phyloP scores from a whole-genome alignment of 2,888 invertebrate species.

The Polyploca ridens region DNA sequence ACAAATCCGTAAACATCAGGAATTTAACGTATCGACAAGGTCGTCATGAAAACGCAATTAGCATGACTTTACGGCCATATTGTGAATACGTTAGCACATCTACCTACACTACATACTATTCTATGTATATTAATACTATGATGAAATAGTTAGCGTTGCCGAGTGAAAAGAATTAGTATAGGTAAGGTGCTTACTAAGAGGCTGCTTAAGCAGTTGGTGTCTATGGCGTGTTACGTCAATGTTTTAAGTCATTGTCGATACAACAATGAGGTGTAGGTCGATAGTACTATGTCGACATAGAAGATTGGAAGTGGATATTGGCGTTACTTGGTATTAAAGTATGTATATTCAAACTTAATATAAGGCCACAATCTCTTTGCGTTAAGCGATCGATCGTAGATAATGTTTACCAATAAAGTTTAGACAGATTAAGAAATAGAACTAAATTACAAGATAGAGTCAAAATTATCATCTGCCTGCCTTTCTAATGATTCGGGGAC shows the following conservation, averaged over 20 bases:
- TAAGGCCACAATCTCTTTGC: too few relatives aligned
- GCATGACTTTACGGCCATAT: constrained; percentile 58
- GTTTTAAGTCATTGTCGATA: constrained; percentile 29
- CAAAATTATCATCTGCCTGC: too few relatives aligned
- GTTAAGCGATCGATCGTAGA: too few relatives aligned
- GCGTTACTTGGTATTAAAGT: too few relatives aligned
- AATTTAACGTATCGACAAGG: constrained; percentile 53
- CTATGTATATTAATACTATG: too few relatives aligned
- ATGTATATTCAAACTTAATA: too few relatives aligned
- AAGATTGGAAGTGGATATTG: background rate
- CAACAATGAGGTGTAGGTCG: constrained; percentile 15
- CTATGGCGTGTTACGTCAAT: constrained; percentile 22
- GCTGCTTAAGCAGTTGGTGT: background rate
- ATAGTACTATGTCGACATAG: constrained; percentile 12
- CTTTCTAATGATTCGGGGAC: too few relatives aligned
- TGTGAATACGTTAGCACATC: constrained; percentile 53
- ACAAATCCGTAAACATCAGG: constrained; percentile 26
- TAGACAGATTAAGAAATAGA: too few relatives aligned
- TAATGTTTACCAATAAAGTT: too few relatives aligned
- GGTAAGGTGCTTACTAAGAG: constrained; percentile 19
- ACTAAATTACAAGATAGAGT: too few relatives aligned
- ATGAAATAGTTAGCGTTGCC: constrained; percentile 52
- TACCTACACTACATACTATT: constrained; percentile 41
- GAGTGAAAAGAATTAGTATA: constrained; percentile 24
- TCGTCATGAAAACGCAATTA: constrained; percentile 58